A percentile compares a stretch with the other conserved stretches of the same genome.
These are phyloP conservation scores for Fragum sueziense DNA, from an alignment of 2,888 invertebrate species.

Conservation along the genomic window DNA sequence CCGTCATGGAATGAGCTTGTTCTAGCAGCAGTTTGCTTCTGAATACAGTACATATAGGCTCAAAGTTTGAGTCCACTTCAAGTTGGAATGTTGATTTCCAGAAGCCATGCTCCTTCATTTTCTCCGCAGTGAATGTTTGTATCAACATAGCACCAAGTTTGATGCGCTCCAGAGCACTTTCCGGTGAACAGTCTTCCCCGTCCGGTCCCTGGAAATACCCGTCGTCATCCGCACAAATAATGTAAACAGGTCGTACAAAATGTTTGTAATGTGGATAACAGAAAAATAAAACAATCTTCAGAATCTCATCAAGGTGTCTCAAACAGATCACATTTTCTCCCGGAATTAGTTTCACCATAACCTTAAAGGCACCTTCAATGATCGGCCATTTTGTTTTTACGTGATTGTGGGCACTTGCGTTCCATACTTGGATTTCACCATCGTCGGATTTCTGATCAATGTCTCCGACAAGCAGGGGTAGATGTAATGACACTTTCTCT, in stretches of 20 bases:
- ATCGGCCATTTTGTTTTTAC: constrained; percentile 85
- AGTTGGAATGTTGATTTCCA: constrained; percentile 92
- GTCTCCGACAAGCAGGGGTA: constrained; percentile 78
- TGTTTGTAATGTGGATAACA: constrained; percentile 64
- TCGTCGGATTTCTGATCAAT: constrained; percentile 71
- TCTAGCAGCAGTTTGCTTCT: constrained; percentile 88
- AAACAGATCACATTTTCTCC: constrained; percentile 87
- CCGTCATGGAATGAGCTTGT: constrained; percentile 86
- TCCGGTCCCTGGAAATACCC: constrained; percentile 89
- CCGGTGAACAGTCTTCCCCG: constrained; percentile 86
- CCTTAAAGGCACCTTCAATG: constrained; percentile 88
- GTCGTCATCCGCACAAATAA: constrained; percentile 91
- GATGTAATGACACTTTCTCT: constrained; percentile 72
- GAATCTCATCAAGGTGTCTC: constrained; percentile 81
- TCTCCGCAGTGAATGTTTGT: constrained; percentile 94
- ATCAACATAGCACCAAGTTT: constrained; percentile 89
- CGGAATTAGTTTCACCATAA: constrained; percentile 86
- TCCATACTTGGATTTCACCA: constrained; percentile 70
- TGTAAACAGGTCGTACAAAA: constrained; percentile 90
- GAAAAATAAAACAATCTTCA: constrained; percentile 70
- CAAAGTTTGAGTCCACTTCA: constrained; percentile 86
- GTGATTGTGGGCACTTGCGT: constrained; percentile 59
- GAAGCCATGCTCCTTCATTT: constrained; percentile 90
- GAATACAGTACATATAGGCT: constrained; percentile 88
- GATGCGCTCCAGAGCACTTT: constrained; percentile 90